Conservation (phyloP, 2,888 invertebrate species). For the Metopia argyrocephala region DNA sequence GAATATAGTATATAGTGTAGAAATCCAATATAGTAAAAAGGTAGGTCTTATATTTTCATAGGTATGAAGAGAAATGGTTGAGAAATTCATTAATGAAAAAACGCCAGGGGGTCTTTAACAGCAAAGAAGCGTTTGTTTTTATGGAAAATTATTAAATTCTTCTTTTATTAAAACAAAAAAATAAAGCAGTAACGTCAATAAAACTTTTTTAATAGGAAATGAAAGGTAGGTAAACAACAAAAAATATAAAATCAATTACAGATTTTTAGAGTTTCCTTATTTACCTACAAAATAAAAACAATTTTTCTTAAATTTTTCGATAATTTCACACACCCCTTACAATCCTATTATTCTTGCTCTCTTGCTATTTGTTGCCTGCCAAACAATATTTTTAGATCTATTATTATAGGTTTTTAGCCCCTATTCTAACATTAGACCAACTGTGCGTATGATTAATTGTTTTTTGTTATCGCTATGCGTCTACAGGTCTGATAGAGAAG, state of each 20-base stretch:
- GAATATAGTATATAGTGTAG: too few species aligned
- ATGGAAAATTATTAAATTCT: background rate
- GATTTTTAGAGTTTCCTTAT: background rate
- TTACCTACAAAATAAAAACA: background rate
- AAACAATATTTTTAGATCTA: background rate
- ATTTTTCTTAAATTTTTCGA: conserved; percentile 3
- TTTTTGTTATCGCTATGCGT: background rate
- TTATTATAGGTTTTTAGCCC: background rate
- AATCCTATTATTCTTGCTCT: background rate
- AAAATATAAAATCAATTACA: conserved; percentile 2
- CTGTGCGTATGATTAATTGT: conserved; percentile 58
- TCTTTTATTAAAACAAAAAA: background rate
- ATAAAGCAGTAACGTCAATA: background rate
- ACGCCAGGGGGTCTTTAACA: background rate
- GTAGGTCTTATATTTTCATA: background rate
- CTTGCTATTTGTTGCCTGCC: background rate
- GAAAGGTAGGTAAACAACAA: background rate
- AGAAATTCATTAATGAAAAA: background rate
- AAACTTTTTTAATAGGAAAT: background rate
- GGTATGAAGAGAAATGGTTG: background rate
- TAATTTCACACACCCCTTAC: background rate
- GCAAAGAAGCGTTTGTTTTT: background rate
- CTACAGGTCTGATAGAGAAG: conserved; percentile 25
- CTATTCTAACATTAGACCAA: conserved; percentile 1
- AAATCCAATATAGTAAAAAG: background rate